Percentiles rank a stretch among this genome's conserved stretches.
These are phyloP conservation scores for Bos javanicus DNA, from an alignment of 2,113 vertebrate species.

Conservation along the genomic window DNA sequence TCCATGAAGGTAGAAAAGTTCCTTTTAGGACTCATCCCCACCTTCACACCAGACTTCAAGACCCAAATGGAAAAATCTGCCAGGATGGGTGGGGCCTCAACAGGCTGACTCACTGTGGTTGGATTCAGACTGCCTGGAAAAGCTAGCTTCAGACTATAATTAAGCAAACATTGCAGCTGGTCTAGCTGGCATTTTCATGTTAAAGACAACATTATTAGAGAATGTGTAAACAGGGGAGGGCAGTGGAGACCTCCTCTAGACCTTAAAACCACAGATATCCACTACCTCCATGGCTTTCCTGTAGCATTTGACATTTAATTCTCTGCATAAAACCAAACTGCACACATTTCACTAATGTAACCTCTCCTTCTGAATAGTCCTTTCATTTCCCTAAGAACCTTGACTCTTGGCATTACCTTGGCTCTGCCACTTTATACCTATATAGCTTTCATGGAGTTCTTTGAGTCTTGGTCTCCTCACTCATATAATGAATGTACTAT, in stretches of 20 bases:
- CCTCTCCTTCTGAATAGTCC: neutral
- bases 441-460: neutral
- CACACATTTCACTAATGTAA: neutral
- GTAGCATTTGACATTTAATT: neutral
- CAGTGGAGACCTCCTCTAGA: neutral
- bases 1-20: neutral
- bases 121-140: neutral
- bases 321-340: neutral
- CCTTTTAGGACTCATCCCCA: neutral
- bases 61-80: slow-evolving; percentile 11
- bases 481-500: neutral
- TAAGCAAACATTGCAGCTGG: neutral
- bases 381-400: neutral
- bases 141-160: neutral
- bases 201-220: slow-evolving; percentile 1
- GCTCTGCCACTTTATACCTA: neutral
- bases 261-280: neutral
- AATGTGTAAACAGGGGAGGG: neutral
- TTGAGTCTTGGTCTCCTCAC: neutral
- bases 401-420: neutral
- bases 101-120: slow-evolving; percentile 52
- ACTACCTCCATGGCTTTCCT: neutral
- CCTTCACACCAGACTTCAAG: neutral
- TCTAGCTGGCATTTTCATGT: neutral
- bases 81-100: neutral